Conservation (phyloP, 2,113 vertebrate species). For the Actenoides lindsayi region DNA sequence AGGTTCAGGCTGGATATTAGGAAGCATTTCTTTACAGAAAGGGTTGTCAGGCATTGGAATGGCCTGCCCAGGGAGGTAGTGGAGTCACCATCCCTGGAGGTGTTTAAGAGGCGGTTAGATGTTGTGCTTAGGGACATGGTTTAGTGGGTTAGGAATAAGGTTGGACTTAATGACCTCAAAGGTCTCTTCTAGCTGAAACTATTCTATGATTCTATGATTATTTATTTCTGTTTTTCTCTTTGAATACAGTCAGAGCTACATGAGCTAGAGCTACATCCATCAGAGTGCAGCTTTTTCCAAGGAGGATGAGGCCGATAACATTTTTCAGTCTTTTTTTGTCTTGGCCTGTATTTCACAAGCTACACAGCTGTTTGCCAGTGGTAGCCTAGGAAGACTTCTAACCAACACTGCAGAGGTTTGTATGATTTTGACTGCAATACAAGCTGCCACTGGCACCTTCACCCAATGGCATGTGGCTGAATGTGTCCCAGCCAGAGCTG, state of each 20-base stretch:
- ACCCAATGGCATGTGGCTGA: rapidly evolving
- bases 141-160: too few relatives aligned
- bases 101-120: too few relatives aligned
- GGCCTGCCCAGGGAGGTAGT: too few relatives aligned
- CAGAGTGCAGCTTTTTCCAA: background rate
- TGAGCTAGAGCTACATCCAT: background rate
- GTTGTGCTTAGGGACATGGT: too few relatives aligned
- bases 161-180: too few relatives aligned
- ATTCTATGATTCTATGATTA: background rate
- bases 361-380: background rate
- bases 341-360: background rate
- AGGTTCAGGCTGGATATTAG: too few relatives aligned
- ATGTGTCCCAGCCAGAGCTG: rapidly evolving
- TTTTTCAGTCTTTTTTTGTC: background rate
- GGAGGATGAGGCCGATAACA: background rate
- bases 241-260: background rate
- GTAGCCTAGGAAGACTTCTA: background rate
- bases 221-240: background rate
- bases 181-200: too few relatives aligned
- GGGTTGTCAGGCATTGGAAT: too few relatives aligned
- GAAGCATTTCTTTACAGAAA: too few relatives aligned
- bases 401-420: background rate
- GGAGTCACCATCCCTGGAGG: too few relatives aligned
- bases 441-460: background rate
- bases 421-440: background rate